phyloP scores from a whole-genome alignment of 2,113 vertebrate species.

The Scytalopus superciliaris region DNA sequence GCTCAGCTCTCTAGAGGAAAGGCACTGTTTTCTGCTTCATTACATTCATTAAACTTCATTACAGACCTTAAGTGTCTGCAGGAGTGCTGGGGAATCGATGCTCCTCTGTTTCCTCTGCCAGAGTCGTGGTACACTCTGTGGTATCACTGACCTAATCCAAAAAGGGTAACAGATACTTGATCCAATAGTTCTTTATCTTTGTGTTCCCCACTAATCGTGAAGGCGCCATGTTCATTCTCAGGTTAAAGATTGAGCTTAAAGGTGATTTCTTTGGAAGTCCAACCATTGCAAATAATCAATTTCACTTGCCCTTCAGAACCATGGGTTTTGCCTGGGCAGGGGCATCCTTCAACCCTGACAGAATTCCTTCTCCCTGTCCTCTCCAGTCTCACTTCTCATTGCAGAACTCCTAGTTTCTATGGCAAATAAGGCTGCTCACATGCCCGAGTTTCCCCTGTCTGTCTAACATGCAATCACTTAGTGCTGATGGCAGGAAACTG shows the following conservation, averaged over 20 bases:
- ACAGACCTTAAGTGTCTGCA: not conserved
- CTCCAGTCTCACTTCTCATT: not conserved
- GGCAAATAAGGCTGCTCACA: not conserved
- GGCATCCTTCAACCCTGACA: not conserved
- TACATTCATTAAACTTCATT: constrained; percentile 49
- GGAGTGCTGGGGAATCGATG: constrained; percentile 10
- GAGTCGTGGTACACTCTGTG: not conserved
- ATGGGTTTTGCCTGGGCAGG: fast-evolving
- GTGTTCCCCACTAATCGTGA: not conserved
- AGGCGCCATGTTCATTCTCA: not conserved
- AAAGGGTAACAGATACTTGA: constrained; percentile 14
- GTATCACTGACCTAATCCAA: constrained; percentile 4
- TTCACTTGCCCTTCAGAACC: not conserved
- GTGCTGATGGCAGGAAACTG: not conserved
- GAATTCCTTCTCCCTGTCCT: not conserved
- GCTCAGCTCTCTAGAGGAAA: not conserved
- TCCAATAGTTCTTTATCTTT: not conserved
- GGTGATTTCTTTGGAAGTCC: not conserved
- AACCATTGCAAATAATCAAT: not conserved
- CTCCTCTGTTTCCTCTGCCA: not conserved
- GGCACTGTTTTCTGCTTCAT: constrained; percentile 22
- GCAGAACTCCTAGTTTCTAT: not conserved
- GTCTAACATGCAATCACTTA: not conserved
- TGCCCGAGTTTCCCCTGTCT: not conserved
- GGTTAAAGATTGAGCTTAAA: not conserved